Evolutionary conservation across 2,888 invertebrate species (phyloP).

Genomic region (Tigriopus californicus): DNA sequence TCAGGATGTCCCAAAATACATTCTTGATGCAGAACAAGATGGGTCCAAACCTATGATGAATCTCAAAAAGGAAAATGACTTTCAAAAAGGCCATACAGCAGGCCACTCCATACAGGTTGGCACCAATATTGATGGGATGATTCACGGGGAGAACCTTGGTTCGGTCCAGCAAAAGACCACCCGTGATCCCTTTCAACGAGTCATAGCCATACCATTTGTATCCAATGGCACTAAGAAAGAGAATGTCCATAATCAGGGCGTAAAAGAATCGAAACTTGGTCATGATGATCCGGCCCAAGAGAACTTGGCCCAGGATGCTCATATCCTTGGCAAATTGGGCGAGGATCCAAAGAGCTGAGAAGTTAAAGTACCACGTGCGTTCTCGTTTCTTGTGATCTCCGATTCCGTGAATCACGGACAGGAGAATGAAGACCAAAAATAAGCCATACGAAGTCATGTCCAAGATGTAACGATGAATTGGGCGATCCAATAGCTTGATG

Average conservation of each 20-base stretch:
- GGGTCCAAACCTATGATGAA: slow-evolving; percentile 1
- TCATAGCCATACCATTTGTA: not conserved
- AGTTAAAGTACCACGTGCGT: slow-evolving; percentile 4
- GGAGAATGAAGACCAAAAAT: not conserved
- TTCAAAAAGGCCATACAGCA: not conserved
- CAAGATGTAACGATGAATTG: slow-evolving; percentile 2
- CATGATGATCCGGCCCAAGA: not conserved
- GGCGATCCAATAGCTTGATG: not conserved
- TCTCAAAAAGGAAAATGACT: slow-evolving; percentile 3
- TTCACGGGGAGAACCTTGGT: no score
- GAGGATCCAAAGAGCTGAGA: not conserved
- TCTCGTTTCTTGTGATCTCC: not conserved
- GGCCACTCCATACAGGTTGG: slow-evolving; percentile 4
- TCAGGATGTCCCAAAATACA: slow-evolving; percentile 5
- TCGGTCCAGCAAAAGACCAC: no score
- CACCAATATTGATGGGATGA: slow-evolving; percentile 1
- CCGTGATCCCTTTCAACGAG: no score
- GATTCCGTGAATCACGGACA: not conserved
- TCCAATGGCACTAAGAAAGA: slow-evolving; percentile 1
- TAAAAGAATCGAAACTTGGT: not conserved
- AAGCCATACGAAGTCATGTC: not conserved
- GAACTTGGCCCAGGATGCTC: not conserved
- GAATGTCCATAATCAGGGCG: not conserved
- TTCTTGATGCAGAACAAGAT: slow-evolving; percentile 6
- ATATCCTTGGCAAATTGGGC: not conserved